Evolutionary conservation across 2,113 vertebrate species (phyloP), one percentile per base, ranked within the genome.

Genomic region (Microtus richardsoni): DNA sequence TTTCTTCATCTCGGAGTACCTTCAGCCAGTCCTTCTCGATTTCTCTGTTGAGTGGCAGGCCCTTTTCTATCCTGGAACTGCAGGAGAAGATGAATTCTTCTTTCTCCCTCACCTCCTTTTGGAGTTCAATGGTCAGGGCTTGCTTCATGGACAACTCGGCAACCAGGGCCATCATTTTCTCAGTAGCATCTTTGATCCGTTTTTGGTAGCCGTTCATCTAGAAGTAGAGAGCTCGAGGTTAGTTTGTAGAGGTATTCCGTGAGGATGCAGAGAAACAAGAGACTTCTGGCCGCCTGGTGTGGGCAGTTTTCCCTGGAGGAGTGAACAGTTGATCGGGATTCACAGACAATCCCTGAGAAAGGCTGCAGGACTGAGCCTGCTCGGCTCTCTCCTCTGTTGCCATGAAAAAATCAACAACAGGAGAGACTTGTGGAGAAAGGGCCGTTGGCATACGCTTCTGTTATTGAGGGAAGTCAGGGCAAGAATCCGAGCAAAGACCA

Each of bases 141-240:
- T 99, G 99, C 88, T 98, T 98, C 99, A 99, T 99, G 92, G 99
- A 99, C 60, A 99, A 84, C 92, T 99, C 99, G 10, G 99, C 99
- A 54, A 99, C 97, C 4, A 99, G 91, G 24, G 99, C 99, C 99
- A 99, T 99, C 95, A 99, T 96, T 88, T 99, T 98, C 83, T 98
- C 97, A 6, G 98, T 99, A 82, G 96, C 97, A 41, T 98, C 96
- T 75, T 98, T 99, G 71, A 99, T 98, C 68, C 92, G 99, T 75
- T 94, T 97, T 94, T 99, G 99, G 64, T 99, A 96, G 58, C 98
- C 93, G 0, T 98, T 99, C 89, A 98, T 98, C 99, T 99, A 97
- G 58, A 98, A 97, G 89, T 33, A 94, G 90, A 86, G 70, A 89
- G 44, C 21, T 60, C 5, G 70, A 74, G 16, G 60, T 11, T 91